These are phyloP conservation scores for Abrostola tripartita DNA, from an alignment of 2,888 invertebrate species.

Conservation along the genomic window DNA sequence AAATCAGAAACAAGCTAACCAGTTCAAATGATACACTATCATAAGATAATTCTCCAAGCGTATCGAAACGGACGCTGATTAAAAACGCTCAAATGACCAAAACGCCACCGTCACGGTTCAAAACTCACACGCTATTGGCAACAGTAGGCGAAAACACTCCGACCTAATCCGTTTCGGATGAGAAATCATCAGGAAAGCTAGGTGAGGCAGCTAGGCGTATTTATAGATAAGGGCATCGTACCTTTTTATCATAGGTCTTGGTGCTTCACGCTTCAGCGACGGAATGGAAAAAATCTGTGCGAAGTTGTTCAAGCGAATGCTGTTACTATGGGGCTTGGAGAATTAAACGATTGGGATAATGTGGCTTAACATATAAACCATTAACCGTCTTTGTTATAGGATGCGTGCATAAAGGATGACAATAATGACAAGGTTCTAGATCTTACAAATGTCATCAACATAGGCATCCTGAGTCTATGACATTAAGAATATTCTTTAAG, in stretches of 20 bases:
- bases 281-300: conserved; percentile 57
- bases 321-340: background rate
- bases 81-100: conserved; percentile 51
- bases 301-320: conserved; percentile 29
- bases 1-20: conserved; percentile 43
- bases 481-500: too few species aligned
- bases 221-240: conserved; percentile 72
- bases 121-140: conserved; percentile 49
- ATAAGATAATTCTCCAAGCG: conserved; percentile 44
- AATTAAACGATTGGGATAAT: background rate
- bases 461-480: too few species aligned
- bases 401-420: too few species aligned
- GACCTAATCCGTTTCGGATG: conserved; percentile 64
- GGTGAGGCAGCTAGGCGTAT: conserved; percentile 58
- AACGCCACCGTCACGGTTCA: conserved; percentile 44
- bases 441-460: too few species aligned
- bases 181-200: conserved; percentile 65
- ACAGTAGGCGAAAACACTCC: conserved; percentile 50
- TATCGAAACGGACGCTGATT: conserved; percentile 46
- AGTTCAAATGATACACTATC: conserved; percentile 47
- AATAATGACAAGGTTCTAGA: too few species aligned
- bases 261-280: conserved; percentile 49
- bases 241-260: conserved; percentile 64
- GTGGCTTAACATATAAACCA: background rate
- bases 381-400: too few species aligned